Base-by-base conservation (phyloP, 2,113 vertebrate genomes). In the Australoheros scitulus region DNA sequence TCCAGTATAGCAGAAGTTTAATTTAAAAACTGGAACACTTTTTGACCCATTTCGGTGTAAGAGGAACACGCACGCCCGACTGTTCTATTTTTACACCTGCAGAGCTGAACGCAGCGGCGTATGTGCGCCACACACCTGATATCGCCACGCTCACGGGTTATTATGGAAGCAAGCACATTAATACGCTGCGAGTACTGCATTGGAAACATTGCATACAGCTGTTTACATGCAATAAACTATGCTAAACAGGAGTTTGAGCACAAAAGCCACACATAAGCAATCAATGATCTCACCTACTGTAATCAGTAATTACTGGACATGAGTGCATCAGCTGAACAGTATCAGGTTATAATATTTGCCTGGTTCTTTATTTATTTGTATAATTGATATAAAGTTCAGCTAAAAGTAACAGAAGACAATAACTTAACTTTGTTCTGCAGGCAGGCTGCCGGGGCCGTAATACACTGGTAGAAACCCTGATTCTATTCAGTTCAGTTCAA, bases 11-110 rank as follows among this genome's bases (percentile, higher is more conserved):
- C 26, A 50, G 24, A 32, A 32, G 26, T 26, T 52, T 52, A n/a
- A 72, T 72, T 29, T 72, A 72, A 72, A 72, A 72, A 55, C 68
- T 52, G 47, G 11, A 72, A 52, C 43, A 72, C 68, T 55, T 72
- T 72, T 72, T 72, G 43, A 72, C 68, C 68, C 47, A 72, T 72
- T 72, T 72, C 68, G 20, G 11, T 52, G 47, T 72, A 18, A 52
- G 26, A 50, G 65, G 65, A 70, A 70, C 41, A 29, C 47, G 43
- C 24, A 3, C 10, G 24, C 63, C 8, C 43, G 34, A 7, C 34
- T 26, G 64, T 24, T 72, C 65, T 52, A 72, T 72, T 55, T 72
- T 72, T 55, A 72, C 68, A 52, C 32, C 2, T 52, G 10, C 65
- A 72, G 65, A 72, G 65, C 24, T 52, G 26, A 52, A 72, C 26